Evolutionary conservation across 2,113 vertebrate species (phyloP), one percentile per base, ranked within the genome.

Genomic region (Nothobranchius furzeri): DNA sequence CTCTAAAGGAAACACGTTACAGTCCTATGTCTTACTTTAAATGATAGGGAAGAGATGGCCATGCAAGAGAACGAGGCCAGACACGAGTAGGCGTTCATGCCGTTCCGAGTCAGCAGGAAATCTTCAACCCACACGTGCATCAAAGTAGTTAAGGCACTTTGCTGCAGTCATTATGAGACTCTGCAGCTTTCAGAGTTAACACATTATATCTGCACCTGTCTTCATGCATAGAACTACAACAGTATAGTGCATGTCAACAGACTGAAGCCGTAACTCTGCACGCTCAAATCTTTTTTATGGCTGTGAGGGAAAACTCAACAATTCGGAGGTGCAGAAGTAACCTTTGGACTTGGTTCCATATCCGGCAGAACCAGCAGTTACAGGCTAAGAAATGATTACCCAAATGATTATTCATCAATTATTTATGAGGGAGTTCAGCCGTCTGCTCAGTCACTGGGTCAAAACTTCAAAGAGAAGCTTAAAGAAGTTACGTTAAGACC

Each of bases 261-360:
- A 30, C 3, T 30, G 30, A 30, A 1, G 30, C 4, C 30, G 1
- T 30, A 30, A 30, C 30, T 30, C 30, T 30, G 30, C 30, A 30
- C 2, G 30, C 30, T 30, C 30, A 30, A 30, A 4, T 30, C 30
- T 30, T 30, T 30, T 30, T 30, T 30, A 30, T 30, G 30, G 30
- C 51, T 46, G 4, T 9, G n/a, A 64, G 46, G 73, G 67, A 62
- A 49, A 64, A 15, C 68, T 50, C 68, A 68, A 79, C 61, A 77
- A 20, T 17, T 52, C 48, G 57, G 30, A 42, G 3, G 2, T 75
- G 76, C 82, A 49, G 54, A 73, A 51, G 64, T 60, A 76, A 85
- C 74, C 82, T 87, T 58, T 80, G 66, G 46, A 72, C 84, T 40
- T 15, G 15, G n/a, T 48, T 46, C 47, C 25, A 24, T 49, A 30